Percentiles rank a stretch among this genome's conserved stretches.
phyloP scores from a whole-genome alignment of 2,888 invertebrate species.

The Copidosoma aretas region DNA sequence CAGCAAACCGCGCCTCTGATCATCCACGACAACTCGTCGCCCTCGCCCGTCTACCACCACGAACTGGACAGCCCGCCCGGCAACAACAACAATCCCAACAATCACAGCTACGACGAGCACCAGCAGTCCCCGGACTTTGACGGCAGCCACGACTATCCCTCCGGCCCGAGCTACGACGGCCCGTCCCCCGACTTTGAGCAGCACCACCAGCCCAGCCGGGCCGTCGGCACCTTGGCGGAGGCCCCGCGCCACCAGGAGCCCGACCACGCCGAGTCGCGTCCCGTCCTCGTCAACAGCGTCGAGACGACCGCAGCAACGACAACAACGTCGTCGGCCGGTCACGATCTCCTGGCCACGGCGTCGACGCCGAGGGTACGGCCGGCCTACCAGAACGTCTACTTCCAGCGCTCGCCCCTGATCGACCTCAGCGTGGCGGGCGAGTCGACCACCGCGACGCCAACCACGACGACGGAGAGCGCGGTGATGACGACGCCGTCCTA shows the following conservation, averaged over 20 bases:
- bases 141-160: background rate
- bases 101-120: background rate
- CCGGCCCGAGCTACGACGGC: slow-evolving; percentile 6
- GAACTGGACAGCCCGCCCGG: background rate
- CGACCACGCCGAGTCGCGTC: slow-evolving; percentile 33
- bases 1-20: no score
- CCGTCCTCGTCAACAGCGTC: slow-evolving; percentile 11
- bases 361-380: background rate
- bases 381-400: slow-evolving; percentile 57
- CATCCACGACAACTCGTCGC: background rate
- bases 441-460: slow-evolving; percentile 1
- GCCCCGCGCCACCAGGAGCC: slow-evolving; percentile 15
- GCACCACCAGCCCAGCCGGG: slow-evolving; percentile 23
- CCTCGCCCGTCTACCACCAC: background rate
- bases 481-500: slow-evolving; percentile 3
- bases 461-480: background rate
- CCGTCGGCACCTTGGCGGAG: slow-evolving; percentile 17
- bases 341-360: no score
- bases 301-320: background rate
- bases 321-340: no score
- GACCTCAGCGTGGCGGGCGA: slow-evolving; percentile 63
- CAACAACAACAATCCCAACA: background rate
- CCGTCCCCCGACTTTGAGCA: slow-evolving; percentile 17
- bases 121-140: background rate
- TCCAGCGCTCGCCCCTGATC: slow-evolving; percentile 74